Evolutionary conservation across 2,113 vertebrate species (phyloP).

Genomic region (Nycticryphes semicollaris): DNA sequence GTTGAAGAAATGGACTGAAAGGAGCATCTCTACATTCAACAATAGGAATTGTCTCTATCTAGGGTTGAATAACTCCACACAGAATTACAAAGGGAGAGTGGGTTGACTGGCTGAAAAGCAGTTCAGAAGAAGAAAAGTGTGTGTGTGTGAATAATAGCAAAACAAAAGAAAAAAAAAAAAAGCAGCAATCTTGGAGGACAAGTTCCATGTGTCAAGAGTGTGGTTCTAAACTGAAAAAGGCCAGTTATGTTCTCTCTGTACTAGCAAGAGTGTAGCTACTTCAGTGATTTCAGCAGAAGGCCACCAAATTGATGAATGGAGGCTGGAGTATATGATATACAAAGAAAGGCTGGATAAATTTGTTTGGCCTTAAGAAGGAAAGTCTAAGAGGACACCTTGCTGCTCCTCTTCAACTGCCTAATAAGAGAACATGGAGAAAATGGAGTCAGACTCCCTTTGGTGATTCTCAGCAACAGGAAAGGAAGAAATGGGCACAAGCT

Average conservation of each 20-base stretch:
- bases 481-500: not conserved
- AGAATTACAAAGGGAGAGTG: not conserved
- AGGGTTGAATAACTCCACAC: not conserved
- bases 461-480: not conserved
- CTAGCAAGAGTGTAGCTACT: not conserved
- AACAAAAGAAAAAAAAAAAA: not conserved
- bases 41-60: not conserved
- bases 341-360: not conserved
- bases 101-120: not conserved
- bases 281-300: not conserved
- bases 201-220: not conserved
- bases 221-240: not conserved
- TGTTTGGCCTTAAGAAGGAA: not conserved
- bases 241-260: not conserved
- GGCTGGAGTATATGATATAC: not conserved
- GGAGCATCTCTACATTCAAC: not conserved
- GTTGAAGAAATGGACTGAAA: not conserved
- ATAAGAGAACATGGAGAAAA: not conserved
- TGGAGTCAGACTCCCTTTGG: not conserved
- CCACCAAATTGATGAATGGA: not conserved
- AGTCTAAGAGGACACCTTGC: not conserved
- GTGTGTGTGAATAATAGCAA: not conserved
- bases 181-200: not conserved
- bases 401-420: not conserved
- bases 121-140: not conserved